Percentiles rank a stretch among this genome's conserved stretches.
Evolutionary conservation across 2,888 invertebrate species (phyloP).

Genomic region (Timema podura): DNA sequence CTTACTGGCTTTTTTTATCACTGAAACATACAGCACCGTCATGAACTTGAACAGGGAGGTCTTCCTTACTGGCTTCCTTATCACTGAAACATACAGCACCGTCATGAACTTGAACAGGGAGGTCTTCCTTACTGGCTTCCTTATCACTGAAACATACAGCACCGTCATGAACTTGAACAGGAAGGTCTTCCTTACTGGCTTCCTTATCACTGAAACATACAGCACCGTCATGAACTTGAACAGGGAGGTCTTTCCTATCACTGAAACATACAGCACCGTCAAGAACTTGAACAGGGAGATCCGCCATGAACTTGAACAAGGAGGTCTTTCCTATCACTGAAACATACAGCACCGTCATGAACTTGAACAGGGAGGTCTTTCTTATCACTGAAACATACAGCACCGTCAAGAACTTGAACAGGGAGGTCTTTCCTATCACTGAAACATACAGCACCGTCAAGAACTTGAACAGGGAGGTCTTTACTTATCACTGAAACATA

Average conservation of each 20-base stretch:
- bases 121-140: slow-evolving; percentile 74
- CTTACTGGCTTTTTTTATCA: too few species aligned
- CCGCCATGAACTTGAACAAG: slow-evolving; percentile 90
- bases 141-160: slow-evolving; percentile 63
- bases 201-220: neutral
- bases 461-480: too few species aligned
- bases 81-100: slow-evolving; percentile 71
- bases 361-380: slow-evolving; percentile 83
- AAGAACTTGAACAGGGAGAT: slow-evolving; percentile 49
- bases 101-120: slow-evolving; percentile 93
- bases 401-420: slow-evolving; percentile 79
- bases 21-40: slow-evolving; percentile 39
- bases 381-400: slow-evolving; percentile 45
- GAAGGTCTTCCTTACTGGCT: slow-evolving; percentile 70
- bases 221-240: slow-evolving; percentile 77
- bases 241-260: slow-evolving; percentile 78
- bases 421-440: slow-evolving; percentile 81
- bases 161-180: slow-evolving; percentile 64
- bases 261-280: slow-evolving; percentile 49
- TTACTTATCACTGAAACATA: too few species aligned
- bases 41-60: slow-evolving; percentile 89
- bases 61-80: too few species aligned
- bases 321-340: slow-evolving; percentile 83
- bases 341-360: slow-evolving; percentile 33
- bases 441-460: slow-evolving; percentile 35